Percentiles rank a stretch among this genome's conserved stretches.
These are phyloP conservation scores for Paralvinella palmiformis DNA, from an alignment of 1,140 invertebrate genomes.

Conservation along the genomic window DNA sequence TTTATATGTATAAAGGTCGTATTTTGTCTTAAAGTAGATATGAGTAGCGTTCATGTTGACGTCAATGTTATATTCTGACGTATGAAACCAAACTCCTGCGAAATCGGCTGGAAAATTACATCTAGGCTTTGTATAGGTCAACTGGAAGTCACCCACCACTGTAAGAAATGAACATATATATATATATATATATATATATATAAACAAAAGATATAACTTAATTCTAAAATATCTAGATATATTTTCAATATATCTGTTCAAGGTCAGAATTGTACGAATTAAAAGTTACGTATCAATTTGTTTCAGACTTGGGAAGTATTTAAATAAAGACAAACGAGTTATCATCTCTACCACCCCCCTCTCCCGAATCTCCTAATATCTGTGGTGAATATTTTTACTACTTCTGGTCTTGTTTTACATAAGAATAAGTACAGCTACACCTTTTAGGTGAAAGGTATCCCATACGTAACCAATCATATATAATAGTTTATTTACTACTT, in stretches of 20 bases:
- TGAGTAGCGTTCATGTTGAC: neutral
- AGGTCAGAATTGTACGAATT: no score
- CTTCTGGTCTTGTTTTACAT: no score
- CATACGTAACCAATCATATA: no score
- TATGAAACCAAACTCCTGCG: neutral
- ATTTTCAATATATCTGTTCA: neutral
- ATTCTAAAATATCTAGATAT: neutral
- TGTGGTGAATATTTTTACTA: no score
- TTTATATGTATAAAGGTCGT: neutral
- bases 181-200: neutral
- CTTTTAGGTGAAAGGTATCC: no score
- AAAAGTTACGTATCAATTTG: no score
- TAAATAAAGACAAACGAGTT: no score
- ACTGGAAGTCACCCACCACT: conserved; percentile 8
- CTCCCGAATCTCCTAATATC: no score
- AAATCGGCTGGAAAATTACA: neutral
- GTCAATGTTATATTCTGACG: neutral
- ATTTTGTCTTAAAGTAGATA: neutral
- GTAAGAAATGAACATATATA: neutral
- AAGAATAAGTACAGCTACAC: no score
- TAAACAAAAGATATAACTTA: neutral
- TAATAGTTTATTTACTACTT: no score
- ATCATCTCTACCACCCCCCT: no score
- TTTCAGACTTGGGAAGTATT: no score
- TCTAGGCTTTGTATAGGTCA: conserved; percentile 7